These are phyloP conservation scores for Drosophila chauvacae DNA, from an alignment of 1,140 invertebrate genomes.

Conservation along the genomic window DNA sequence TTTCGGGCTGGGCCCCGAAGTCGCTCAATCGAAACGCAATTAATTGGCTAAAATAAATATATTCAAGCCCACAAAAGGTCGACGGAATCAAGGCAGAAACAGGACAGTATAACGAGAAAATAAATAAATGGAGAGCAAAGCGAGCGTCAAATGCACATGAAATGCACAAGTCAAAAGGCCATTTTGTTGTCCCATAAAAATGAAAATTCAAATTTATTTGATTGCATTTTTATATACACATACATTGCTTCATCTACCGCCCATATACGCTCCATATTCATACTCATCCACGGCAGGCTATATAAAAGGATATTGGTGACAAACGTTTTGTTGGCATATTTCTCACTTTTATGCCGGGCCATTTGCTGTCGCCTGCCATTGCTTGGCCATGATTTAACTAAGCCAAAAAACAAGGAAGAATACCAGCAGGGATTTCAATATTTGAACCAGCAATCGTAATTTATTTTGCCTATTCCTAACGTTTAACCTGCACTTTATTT, in stretches of 20 bases:
- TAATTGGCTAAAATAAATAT: conserved; percentile 53
- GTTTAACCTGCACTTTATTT: conserved; percentile 55
- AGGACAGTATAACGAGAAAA: conserved; percentile 24
- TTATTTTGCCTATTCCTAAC: conserved; percentile 29
- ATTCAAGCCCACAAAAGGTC: conserved; percentile 32
- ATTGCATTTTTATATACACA: conserved; percentile 48
- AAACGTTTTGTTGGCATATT: conserved; percentile 52
- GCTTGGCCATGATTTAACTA: conserved; percentile 60
- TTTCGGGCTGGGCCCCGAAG: neutral
- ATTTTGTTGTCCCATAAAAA: conserved; percentile 54
- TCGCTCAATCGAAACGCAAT: conserved; percentile 20
- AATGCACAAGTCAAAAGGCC: conserved; percentile 65
- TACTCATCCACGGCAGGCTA: neutral
- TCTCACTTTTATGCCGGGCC: conserved; percentile 32
- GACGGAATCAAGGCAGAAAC: neutral
- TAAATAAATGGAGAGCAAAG: conserved; percentile 44
- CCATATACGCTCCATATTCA: conserved; percentile 1
- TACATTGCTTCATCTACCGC: conserved; percentile 6
- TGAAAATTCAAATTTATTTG: conserved; percentile 65
- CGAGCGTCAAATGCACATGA: conserved; percentile 50
- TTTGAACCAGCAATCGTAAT: conserved; percentile 34
- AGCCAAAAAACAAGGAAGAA: conserved; percentile 5
- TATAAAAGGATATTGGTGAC: conserved; percentile 36
- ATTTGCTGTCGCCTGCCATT: conserved; percentile 59
- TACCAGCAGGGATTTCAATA: conserved; percentile 35